A percentile compares a stretch with the other conserved stretches of the same genome.
These are phyloP conservation scores for Manis crassicaudata DNA, from an alignment of 2,797 vertebrate genomes.

Conservation along the genomic window DNA sequence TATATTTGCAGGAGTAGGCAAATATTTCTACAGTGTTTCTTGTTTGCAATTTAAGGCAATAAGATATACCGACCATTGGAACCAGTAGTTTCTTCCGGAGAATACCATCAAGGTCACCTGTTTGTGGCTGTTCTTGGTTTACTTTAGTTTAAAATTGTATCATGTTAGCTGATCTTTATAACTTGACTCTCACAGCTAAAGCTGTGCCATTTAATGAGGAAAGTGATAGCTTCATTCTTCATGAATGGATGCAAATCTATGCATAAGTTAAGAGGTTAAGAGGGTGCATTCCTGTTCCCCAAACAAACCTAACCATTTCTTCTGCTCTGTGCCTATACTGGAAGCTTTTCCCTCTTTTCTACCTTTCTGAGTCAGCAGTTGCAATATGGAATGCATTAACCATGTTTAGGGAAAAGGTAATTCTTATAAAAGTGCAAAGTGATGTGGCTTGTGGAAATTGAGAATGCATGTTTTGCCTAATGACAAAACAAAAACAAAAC, in stretches of 20 bases:
- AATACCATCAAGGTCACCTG: neutral
- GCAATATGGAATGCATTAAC: neutral
- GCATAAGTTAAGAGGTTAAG: neutral
- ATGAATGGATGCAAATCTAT: neutral
- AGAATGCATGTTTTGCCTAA: neutral
- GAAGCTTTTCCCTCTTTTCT: neutral
- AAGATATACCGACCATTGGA: neutral
- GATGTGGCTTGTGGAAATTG: neutral
- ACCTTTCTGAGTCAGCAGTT: neutral
- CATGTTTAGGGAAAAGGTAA: neutral
- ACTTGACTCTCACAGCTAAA: neutral
- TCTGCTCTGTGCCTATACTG: neutral
- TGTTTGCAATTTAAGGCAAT: neutral
- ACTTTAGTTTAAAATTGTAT: neutral
- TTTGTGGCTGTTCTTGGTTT: neutral
- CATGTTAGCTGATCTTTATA: neutral
- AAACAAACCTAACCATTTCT: neutral
- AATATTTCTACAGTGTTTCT: neutral
- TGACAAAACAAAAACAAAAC: neutral
- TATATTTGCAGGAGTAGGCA: neutral
- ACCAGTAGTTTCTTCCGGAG: neutral
- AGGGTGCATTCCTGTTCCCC: neutral
- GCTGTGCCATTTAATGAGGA: neutral
- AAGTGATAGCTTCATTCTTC: constrained; percentile 5
- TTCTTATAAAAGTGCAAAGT: neutral